A percentile compares a stretch with the other conserved stretches of the same genome.
Conservation (phyloP, 2,113 vertebrate genomes). For the Parotia lawesii region DNA sequence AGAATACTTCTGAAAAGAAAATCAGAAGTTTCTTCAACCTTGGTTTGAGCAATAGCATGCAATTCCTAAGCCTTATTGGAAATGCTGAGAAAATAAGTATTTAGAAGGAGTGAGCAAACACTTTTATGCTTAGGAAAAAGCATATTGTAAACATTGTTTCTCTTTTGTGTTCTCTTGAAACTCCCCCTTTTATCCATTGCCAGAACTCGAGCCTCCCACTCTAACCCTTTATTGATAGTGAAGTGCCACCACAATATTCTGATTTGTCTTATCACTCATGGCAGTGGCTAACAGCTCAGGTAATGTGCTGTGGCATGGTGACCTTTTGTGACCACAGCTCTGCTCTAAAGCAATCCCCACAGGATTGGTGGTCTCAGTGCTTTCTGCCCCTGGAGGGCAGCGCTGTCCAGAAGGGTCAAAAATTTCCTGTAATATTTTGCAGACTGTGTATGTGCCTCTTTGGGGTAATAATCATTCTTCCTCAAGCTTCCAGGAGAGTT, state of each 20-base stretch:
- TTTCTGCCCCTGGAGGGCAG: background rate
- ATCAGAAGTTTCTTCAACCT: background rate
- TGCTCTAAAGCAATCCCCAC: background rate
- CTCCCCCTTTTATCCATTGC: background rate
- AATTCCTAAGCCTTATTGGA: background rate
- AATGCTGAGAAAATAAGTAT: background rate
- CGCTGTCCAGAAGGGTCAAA: background rate
- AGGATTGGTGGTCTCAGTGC: fast-evolving
- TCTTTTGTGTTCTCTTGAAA: background rate
- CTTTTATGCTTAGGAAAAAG: background rate
- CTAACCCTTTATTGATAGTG: background rate
- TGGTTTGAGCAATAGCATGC: background rate
- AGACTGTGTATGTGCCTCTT: background rate
- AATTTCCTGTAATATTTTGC: background rate
- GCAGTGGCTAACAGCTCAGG: background rate
- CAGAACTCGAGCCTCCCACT: background rate
- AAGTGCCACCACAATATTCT: background rate
- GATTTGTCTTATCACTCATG: background rate
- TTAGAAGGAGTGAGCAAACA: background rate
- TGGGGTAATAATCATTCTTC: background rate
- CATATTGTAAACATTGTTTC: background rate
- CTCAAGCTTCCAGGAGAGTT: background rate
- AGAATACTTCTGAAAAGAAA: background rate
- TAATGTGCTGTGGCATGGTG: background rate
- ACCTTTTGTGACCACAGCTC: background rate